Base-by-base conservation (phyloP, 2,888 invertebrate genomes). In the Anthrax anthrax region DNA sequence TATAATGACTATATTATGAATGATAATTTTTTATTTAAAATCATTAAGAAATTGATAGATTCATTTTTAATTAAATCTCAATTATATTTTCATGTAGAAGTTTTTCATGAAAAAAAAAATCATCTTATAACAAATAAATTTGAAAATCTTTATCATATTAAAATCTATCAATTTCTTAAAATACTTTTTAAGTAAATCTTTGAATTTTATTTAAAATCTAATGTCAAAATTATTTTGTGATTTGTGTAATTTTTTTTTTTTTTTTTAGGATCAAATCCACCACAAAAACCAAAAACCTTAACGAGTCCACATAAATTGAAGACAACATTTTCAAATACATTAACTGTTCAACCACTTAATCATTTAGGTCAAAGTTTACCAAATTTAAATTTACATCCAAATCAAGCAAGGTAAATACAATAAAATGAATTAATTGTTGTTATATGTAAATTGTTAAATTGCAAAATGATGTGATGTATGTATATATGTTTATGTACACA, bases 311-410 rank as follows among this genome's bases (percentile, higher is more conserved):
- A 62, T 60, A 23, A 23, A 23, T 37, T 50, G 16, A 50, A 50
- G 65, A 42, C 32, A 13, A 38, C 46, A 19, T 78, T 81, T 34
- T 79, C 81, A 29, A 84, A 84, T 61, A 82, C 83, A 1, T 69
- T 88, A 51, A 80, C 80, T 42, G 85, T 88, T 48, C 81, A 85
- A 60, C 80, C 83, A 5, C 68, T 75, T 23, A 75, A 76, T 57
- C 73, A 75, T 47, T 70, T 85, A 43, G 84, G 86, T 29, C 86
- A 87, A 64, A 87, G 86, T 60, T 69, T 89, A 57, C 88, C 88
- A 3, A 87, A 89, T 62, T 71, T 89, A 46, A 74, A 61, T 53
- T 52, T 67, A 53, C 64, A 65, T 52, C 61, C 56, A 49, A 61
- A 58, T 54, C 65, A 64, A 53, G 58, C 59, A 29, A 51, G 51